Evolutionary conservation across 1,140 invertebrate genomes (phyloP), one percentile per base, ranked within the genome.

Genomic region (Hyphantria cunea): DNA sequence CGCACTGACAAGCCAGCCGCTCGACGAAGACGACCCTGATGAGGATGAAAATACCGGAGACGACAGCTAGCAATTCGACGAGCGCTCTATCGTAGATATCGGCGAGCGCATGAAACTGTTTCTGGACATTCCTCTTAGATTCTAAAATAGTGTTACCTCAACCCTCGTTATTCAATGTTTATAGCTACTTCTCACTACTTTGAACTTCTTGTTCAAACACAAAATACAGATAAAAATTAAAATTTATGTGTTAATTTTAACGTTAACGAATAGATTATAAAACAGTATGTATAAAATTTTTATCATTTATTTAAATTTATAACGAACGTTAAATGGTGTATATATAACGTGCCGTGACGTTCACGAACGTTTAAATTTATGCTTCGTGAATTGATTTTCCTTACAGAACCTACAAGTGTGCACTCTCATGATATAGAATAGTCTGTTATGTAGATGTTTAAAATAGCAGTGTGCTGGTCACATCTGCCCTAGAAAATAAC

Each of bases 1-100:
- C 32, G 92, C 93, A 51, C 89, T 94, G 63, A 94, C 94, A 14
- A 93, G 94, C 78, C 93, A 92, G 58, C 93, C 92, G 44, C 83
- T 91, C 0, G 84, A 93, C 58, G 89, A 92, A 4, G 85, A 84
- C 52, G 75, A 74, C 11, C 72, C 83, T 37, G 86, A 90, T 0
- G 85, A 86, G 2, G 84, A 90, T 0, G 84, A 86, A 3, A 82
- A 34, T 3, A 78, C 64, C 31, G 63, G 37, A 37, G 84, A 91
- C 58, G 93, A 92, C 88, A 92, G 92, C 87, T 92, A 92, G 79
- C 83, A 89, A 45, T 74, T 89, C 13, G 89, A 92, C 77, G 88
- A 89, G 68, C 84, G 78, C 72, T 76, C 89, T 50, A 80, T 91
- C 64, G 79, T 82, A 52, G 83, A 91, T 15, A 92, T 91, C 65